phyloP scores from a whole-genome alignment of 2,888 invertebrate genomes.

The Lasioglossum vierecki region DNA sequence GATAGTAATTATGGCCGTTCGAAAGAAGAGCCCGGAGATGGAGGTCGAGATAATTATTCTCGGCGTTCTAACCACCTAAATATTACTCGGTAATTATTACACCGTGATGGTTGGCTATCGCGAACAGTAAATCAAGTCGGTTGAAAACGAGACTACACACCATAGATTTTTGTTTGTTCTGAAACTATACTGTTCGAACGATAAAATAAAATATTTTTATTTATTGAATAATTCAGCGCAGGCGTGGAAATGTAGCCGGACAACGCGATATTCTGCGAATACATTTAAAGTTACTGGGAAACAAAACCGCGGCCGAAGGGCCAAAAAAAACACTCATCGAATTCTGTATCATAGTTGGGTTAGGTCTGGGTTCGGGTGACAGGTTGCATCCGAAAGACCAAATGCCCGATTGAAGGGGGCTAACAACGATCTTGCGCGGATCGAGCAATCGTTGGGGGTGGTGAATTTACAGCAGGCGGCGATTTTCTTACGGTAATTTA shows the following conservation, averaged over 20 bases:
- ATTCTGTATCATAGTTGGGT: conserved; percentile 6
- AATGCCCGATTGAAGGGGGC: conserved; percentile 13
- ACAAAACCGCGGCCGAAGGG: not conserved
- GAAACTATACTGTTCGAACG: not conserved
- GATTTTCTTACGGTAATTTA: conserved; percentile 73
- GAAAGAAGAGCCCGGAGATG: not conserved
- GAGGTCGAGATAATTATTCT: not conserved
- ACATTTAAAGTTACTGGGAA: not conserved
- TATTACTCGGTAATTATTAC: conserved; percentile 5
- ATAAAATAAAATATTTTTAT: conserved; percentile 6
- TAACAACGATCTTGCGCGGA: conserved; percentile 29
- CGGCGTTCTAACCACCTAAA: not conserved
- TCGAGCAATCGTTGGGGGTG: conserved; percentile 40
- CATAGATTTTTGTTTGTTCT: conserved; percentile 1
- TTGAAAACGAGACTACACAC: not conserved
- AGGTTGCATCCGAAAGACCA: not conserved
- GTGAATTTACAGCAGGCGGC: conserved; percentile 61
- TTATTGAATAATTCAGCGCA: conserved; percentile 7
- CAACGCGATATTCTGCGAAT: not conserved
- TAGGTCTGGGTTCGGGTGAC: conserved; percentile 11
- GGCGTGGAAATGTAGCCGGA: not conserved
- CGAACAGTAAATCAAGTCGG: not conserved
- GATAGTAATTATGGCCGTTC: not conserved
- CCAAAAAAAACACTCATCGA: not conserved
- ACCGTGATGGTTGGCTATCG: not conserved